Percentiles rank a stretch among this genome's conserved stretches.
These are phyloP conservation scores for Montifringilla adamsi DNA, from an alignment of 2,113 vertebrate genomes.

Conservation along the genomic window DNA sequence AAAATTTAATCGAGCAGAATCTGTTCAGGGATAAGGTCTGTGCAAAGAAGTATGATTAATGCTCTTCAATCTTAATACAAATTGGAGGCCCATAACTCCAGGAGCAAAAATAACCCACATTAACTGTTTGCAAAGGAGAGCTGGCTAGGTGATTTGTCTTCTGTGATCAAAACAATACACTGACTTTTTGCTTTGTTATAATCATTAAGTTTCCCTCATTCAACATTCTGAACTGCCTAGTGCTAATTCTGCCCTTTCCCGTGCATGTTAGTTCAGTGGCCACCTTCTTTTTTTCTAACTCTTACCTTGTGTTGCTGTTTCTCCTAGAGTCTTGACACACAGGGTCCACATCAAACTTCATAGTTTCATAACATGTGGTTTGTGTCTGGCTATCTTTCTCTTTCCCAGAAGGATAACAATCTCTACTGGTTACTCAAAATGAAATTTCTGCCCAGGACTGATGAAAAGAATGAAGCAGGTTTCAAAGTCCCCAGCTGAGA, in stretches of 20 bases:
- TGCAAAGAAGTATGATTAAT: background rate
- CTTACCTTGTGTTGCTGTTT: background rate
- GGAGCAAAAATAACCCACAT: background rate
- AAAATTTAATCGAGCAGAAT: background rate
- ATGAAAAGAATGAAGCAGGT: background rate
- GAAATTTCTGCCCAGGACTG: background rate
- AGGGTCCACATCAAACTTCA: background rate
- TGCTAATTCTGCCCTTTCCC: background rate
- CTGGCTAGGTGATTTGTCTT: background rate
- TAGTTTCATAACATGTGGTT: background rate
- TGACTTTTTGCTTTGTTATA: background rate
- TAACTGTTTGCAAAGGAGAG: background rate
- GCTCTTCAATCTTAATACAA: background rate
- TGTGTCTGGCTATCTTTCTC: background rate
- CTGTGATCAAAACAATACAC: background rate
- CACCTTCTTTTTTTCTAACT: background rate
- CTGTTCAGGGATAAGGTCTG: background rate
- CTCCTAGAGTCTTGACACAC: background rate
- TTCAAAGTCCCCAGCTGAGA: background rate
- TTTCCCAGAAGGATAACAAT: background rate
- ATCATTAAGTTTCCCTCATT: background rate
- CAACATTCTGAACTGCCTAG: background rate
- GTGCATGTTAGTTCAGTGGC: background rate
- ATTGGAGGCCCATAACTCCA: background rate
- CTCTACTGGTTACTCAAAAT: background rate